These are phyloP conservation scores for Strigamia crassipes DNA, from an alignment of 2,888 invertebrate genomes.

Conservation along the genomic window DNA sequence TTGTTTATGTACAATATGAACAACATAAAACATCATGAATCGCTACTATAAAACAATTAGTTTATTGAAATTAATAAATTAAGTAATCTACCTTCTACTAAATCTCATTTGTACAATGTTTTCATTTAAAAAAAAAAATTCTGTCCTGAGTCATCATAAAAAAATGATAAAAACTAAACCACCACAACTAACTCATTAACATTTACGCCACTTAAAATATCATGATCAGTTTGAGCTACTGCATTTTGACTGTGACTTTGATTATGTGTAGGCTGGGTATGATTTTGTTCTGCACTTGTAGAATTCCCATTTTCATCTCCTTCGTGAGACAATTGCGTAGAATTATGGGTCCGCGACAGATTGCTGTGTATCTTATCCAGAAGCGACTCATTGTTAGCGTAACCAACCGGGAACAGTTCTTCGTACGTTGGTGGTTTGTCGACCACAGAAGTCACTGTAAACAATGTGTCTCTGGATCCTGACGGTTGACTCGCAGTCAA, in stretches of 20 bases:
- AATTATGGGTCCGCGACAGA: background rate
- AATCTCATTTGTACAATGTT: background rate
- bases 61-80: too few relatives aligned
- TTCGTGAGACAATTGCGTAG: background rate
- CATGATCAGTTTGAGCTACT: background rate
- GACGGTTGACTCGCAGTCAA: background rate
- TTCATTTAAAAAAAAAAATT: background rate
- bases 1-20: too few relatives aligned
- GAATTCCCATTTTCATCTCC: background rate
- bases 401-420: conserved; percentile 38
- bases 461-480: conserved; percentile 3
- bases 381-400: background rate
- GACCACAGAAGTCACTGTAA: conserved; percentile 6
- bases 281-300: background rate
- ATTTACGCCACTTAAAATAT: background rate
- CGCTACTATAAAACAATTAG: too few relatives aligned
- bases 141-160: conserved; percentile 11
- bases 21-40: too few relatives aligned
- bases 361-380: background rate
- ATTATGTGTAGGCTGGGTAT: background rate
- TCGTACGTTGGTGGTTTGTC: conserved; percentile 45
- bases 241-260: background rate
- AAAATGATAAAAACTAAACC: background rate
- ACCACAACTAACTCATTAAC: background rate
- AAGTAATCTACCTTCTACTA: too few relatives aligned